Evolutionary conservation across 35 echinoderm and acorn worm species (phyloP).

Genomic region (Chiridota heheva): DNA sequence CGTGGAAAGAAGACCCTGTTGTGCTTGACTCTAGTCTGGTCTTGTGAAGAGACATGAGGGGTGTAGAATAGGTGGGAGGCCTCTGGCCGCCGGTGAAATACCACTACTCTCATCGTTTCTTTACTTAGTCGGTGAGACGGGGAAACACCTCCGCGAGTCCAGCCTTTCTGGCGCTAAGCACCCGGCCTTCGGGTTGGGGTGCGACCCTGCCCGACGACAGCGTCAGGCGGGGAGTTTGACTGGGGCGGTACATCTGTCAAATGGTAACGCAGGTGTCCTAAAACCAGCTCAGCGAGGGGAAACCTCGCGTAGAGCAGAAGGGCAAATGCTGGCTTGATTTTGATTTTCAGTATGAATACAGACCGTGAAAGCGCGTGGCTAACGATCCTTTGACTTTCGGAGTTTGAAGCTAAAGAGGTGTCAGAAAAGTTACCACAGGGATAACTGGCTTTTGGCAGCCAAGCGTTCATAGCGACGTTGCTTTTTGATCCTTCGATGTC

Average conservation of each 20-base stretch:
- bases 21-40: too few relatives aligned
- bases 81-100: conserved; percentile 55
- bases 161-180: conserved; percentile 61
- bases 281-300: conserved; percentile 71
- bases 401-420: conserved; percentile 74
- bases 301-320: conserved; percentile 74
- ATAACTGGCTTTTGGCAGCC: conserved; percentile 72
- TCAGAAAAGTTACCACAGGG: conserved; percentile 74
- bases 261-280: conserved; percentile 83
- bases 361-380: conserved; percentile 53
- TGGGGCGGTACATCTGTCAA: conserved; percentile 82
- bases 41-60: too few relatives aligned
- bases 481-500: conserved; percentile 98
- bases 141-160: conserved; percentile 54
- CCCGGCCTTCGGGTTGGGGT: background rate
- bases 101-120: conserved; percentile 85
- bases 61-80: conserved; percentile 40
- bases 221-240: conserved; percentile 86
- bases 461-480: conserved; percentile 84
- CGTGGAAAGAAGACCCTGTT: too few relatives aligned
- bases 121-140: conserved; percentile 87
- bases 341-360: conserved; percentile 76
- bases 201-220: conserved; percentile 48
- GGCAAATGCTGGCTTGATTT: conserved; percentile 87
- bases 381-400: conserved; percentile 60